These are phyloP conservation scores for Sebastes hubbsi DNA, from an alignment of 2,797 vertebrate genomes.

Conservation along the genomic window DNA sequence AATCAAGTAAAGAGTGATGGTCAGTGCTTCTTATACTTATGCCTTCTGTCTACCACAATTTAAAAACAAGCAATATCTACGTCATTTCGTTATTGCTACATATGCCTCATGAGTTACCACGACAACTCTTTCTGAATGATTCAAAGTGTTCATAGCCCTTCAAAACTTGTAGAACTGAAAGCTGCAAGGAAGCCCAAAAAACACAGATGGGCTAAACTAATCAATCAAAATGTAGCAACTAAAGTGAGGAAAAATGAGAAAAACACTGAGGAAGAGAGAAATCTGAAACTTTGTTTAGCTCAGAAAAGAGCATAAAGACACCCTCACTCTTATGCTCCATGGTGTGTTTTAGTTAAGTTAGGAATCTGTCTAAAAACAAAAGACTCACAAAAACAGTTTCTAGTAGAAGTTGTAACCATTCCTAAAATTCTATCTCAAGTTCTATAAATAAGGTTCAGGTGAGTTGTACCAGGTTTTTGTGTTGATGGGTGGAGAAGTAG, in stretches of 20 bases:
- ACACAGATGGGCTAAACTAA: constrained; percentile 9
- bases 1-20: constrained; percentile 60
- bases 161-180: constrained; percentile 56
- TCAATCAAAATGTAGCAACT: constrained; percentile 8
- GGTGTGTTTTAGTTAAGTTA: constrained; percentile 40
- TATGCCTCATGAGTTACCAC: constrained; percentile 52
- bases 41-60: constrained; percentile 46
- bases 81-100: constrained; percentile 79
- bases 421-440: constrained; percentile 43
- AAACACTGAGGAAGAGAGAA: background rate
- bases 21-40: constrained; percentile 81
- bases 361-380: constrained; percentile 54
- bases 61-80: constrained; percentile 41
- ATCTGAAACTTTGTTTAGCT: constrained; percentile 16
- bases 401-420: constrained; percentile 74
- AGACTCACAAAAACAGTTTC: constrained; percentile 37
- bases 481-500: background rate
- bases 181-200: constrained; percentile 8
- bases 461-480: constrained; percentile 31
- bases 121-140: constrained; percentile 41
- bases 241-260: background rate
- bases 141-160: constrained; percentile 79
- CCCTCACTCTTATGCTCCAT: constrained; percentile 1
- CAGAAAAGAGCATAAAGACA: constrained; percentile 53
- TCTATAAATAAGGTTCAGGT: constrained; percentile 50